A percentile compares a stretch with the other conserved stretches of the same genome.
Conservation (phyloP, 2,888 invertebrate genomes). For the Zaprionus obscuricornis region DNA sequence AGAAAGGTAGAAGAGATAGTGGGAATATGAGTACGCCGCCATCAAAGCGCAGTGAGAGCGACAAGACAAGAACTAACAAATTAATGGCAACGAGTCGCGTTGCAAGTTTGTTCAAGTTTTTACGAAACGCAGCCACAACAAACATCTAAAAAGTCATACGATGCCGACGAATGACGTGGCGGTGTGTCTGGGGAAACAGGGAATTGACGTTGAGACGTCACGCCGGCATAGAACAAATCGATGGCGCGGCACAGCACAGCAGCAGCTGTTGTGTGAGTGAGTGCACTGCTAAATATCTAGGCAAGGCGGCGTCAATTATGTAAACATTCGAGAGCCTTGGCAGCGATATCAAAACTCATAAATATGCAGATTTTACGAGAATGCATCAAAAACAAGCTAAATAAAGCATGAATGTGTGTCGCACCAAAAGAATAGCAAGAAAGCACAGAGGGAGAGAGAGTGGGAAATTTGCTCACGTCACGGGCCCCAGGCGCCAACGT, state of each 20-base stretch:
- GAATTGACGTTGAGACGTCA: conserved; percentile 27
- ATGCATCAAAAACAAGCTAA: background rate
- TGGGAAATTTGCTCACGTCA: conserved; percentile 44
- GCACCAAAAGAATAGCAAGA: background rate
- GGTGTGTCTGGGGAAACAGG: background rate
- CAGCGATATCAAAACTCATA: conserved; percentile 13
- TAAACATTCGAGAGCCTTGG: conserved; percentile 39
- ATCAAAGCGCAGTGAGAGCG: background rate
- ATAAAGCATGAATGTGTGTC: conserved; percentile 13
- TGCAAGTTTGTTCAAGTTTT: conserved; percentile 36
- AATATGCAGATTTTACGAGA: conserved; percentile 16
- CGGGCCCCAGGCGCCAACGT: conserved; percentile 48
- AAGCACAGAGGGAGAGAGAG: background rate
- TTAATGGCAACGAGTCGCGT: conserved; percentile 16
- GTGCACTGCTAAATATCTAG: conserved; percentile 29
- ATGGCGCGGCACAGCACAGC: conserved; percentile 13
- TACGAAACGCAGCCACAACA: conserved; percentile 33
- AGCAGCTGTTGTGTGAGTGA: conserved; percentile 43
- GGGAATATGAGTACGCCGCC: background rate
- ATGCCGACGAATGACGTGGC: conserved; percentile 52
- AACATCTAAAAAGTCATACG: conserved; percentile 43
- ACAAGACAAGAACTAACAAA: conserved; percentile 6
- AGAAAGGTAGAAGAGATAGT: conserved; percentile 12
- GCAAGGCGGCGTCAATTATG: conserved; percentile 36
- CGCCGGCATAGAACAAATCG: conserved; percentile 52